Base-by-base conservation (phyloP, 2,888 invertebrate species). In the Heteromyza rotundicornis region DNA sequence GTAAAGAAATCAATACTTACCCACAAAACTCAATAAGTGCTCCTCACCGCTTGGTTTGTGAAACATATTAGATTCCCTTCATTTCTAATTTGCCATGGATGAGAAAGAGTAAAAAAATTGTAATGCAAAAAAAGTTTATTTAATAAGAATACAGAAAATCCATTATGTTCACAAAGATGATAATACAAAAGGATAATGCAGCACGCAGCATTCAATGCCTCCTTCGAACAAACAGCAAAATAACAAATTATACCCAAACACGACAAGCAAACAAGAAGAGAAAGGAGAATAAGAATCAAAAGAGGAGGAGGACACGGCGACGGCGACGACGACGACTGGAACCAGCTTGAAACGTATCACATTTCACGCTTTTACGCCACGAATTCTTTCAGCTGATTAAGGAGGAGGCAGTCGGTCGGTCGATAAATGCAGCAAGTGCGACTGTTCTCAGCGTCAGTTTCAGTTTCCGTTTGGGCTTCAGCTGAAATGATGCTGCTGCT, bases 161-260 rank as follows among this genome's bases (percentile, higher is more conserved):
- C 24, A 51, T 22, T 51, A 19, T 27, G 53, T 17, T 27, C 53
- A 23, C 22, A 19, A 10, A 32, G 44, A 59, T 57, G 51, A 62
- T 51, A 59, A 57, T 59, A 60, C 56, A 64, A 64, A 59, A 56
- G 57, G 55, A 61, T 50, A 64, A 62, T 19, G 35, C 36, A 22
- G 50, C 52, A 49, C 27, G 44, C 50, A 36, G 51, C 49, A 56
- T 27, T 27, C 27, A 27, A 10, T n/a, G 40, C 10, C 8, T 10
- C 5, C 40, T 10, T 27, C 27, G 27, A 7, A 5, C 27, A 10
- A 12, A 14, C 32, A 10, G 27, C 8, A 36, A 19, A 17, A 62
- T 62, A 59, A 62, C 62, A 62, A 62, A 62, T 62, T 58, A 62
- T 62, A 50, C 59, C 44, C 51, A 62, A 55, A 44, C 62, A 62